Percentiles rank a stretch among this genome's conserved stretches.
Evolutionary conservation across 2,888 invertebrate genomes (phyloP).

Genomic region (Ophioninae sp.): DNA sequence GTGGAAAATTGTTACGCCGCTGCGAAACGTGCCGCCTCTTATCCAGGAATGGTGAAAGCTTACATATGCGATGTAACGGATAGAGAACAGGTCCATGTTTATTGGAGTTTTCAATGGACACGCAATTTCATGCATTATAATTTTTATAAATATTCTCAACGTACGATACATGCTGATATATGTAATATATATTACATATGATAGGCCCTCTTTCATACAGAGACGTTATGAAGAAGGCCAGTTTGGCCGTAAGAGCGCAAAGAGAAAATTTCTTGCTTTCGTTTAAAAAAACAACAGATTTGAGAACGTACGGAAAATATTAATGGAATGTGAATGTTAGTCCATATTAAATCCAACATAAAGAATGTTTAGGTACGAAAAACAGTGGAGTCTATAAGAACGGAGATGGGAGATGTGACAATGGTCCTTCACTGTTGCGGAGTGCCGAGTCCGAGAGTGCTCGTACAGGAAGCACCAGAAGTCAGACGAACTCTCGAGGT

Average conservation of each 20-base stretch:
- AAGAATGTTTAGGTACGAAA: constrained; percentile 76
- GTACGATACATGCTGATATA: too few relatives aligned
- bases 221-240: too few relatives aligned
- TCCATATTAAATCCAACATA: constrained; percentile 50
- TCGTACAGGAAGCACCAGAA: constrained; percentile 82
- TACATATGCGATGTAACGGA: constrained; percentile 84
- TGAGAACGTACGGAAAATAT: background rate
- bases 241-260: background rate
- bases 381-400: constrained; percentile 81
- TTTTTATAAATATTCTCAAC: background rate
- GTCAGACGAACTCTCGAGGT: constrained; percentile 83
- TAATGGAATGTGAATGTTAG: constrained; percentile 34
- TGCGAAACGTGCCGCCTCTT: constrained; percentile 81
- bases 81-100: constrained; percentile 79
- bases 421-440: constrained; percentile 86
- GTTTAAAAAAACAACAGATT: background rate
- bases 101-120: background rate
- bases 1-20: constrained; percentile 82
- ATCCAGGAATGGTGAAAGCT: constrained; percentile 81
- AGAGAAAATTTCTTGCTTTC: background rate
- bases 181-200: too few relatives aligned
- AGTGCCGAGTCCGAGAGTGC: constrained; percentile 84
- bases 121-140: background rate
- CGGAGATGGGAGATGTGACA: constrained; percentile 83
- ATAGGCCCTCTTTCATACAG: too few relatives aligned